Evolutionary conservation across 2,113 vertebrate genomes (phyloP).

Genomic region (Butastur rufipennis): DNA sequence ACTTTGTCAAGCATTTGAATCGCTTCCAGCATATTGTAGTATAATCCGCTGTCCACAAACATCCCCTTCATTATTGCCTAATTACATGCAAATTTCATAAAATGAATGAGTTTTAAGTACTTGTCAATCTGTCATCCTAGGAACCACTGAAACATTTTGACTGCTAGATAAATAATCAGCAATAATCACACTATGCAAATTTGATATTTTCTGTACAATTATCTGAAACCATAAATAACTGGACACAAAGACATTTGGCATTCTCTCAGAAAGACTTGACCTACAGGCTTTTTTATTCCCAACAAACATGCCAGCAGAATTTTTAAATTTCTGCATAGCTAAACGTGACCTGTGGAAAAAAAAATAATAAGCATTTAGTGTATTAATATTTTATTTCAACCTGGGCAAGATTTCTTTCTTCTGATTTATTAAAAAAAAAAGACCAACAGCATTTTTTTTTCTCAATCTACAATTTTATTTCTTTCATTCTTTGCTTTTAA

Average conservation of each 20-base stretch:
- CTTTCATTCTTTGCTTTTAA: neutral
- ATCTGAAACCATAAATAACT: conserved; percentile 95
- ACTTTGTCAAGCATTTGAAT: conserved; percentile 85
- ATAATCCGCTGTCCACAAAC: conserved; percentile 93
- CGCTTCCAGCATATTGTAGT: conserved; percentile 85
- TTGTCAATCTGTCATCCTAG: conserved; percentile 98
- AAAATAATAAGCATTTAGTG: conserved; percentile 27
- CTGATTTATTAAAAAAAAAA: neutral
- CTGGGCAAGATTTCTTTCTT: neutral
- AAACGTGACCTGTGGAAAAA: conserved; percentile 62
- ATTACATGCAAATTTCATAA: conserved; percentile 99
- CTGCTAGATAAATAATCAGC: conserved; percentile 99
- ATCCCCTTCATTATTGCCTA: conserved; percentile 94
- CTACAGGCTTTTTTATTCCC: conserved; percentile 74
- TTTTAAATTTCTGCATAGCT: conserved; percentile 68
- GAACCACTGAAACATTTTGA: conserved; percentile 98
- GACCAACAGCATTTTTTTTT: neutral
- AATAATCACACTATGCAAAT: conserved; percentile 99
- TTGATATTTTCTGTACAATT: conserved; percentile 99
- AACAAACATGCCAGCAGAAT: conserved; percentile 71
- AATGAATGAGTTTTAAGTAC: conserved; percentile 99
- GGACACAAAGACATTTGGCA: conserved; percentile 98
- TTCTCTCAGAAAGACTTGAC: conserved; percentile 84
- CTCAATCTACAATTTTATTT: neutral
- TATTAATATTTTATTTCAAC: conserved; percentile 64